phyloP scores from a whole-genome alignment of 2,797 vertebrate genomes.

The Pteropus rufus region DNA sequence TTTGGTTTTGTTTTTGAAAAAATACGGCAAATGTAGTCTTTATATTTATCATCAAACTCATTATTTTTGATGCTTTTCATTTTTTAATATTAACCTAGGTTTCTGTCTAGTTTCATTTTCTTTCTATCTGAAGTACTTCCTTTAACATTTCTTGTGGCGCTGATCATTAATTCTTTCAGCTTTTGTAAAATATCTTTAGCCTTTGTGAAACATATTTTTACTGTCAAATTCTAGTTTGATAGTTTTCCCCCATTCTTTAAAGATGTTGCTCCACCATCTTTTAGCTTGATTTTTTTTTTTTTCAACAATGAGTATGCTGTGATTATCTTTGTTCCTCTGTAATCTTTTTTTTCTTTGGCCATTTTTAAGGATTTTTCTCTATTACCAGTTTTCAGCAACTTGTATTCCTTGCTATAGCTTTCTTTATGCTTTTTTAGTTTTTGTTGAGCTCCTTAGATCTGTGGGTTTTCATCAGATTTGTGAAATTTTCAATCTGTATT shows the following conservation, averaged over 20 bases:
- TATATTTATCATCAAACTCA: not conserved
- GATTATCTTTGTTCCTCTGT: not conserved
- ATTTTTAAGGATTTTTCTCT: not conserved
- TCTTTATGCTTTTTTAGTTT: slow-evolving; percentile 24
- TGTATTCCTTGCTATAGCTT: not conserved
- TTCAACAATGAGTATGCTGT: not conserved
- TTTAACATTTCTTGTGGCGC: not conserved
- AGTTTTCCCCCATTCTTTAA: not conserved
- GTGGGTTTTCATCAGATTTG: not conserved
- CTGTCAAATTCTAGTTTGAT: not conserved
- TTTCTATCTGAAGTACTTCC: not conserved
- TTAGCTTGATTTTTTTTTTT: not conserved
- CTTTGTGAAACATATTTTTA: slow-evolving; percentile 33
- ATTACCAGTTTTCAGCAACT: not conserved
- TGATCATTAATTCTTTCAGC: not conserved
- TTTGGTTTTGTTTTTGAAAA: slow-evolving; percentile 34
- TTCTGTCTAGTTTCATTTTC: slow-evolving; percentile 33
- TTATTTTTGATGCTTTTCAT: not conserved
- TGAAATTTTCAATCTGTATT: not conserved
- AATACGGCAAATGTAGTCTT: not conserved
- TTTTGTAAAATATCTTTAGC: not conserved
- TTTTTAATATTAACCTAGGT: not conserved
- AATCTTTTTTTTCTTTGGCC: not conserved
- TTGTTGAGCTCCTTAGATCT: not conserved
- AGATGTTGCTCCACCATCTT: not conserved